Evolutionary conservation across 1,140 invertebrate species (phyloP), one percentile per base, ranked within the genome.

Genomic region (Pogonognathellus flavescens): DNA sequence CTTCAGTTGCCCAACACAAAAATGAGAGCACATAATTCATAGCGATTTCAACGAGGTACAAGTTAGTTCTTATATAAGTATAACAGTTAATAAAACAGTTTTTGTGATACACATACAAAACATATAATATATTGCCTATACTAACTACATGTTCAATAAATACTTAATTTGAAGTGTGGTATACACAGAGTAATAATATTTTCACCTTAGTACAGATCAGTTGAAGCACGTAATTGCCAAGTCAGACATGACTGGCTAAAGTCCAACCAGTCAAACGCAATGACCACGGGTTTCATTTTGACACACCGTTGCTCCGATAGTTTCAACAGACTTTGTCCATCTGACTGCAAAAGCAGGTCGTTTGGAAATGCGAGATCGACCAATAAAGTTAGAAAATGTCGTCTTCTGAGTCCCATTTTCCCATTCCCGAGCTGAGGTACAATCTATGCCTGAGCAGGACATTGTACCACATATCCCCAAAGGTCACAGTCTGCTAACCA

Each of bases 311-410:
- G 20, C 18, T 11, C 25, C 60, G 13, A 66, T 66, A 22, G 60
- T 66, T 25, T 66, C 60, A 11, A 66, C 60, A 50, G 72, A 80
- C 1, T 31, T 31, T 1, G 72, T 31, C 72, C 72, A 80, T 50
- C 72, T 31, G 13, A 80, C 72, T 80, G 72, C 18, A 31, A 80
- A 80, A 6, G 22, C 72, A 10, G 31, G 18, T 52, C 16, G 20
- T 22, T 14, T 66, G 20, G 60, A 18, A 11, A 25, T 22, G 20
- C 25, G 18, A 66, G 60, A 66, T 66, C 60, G 18, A 66, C 22
- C 11, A 7, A 22, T 25, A 20, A 66, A 22, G 31, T 41, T 41
- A 41, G 2, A 41, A 41, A 41, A 41, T 41, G 31, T 3, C 13
- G 60, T 25, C 20, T 66, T 66, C 20, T 25, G 60, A 66, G 20